These are phyloP conservation scores for Odontamblyopus rebecca DNA, from an alignment of 2,797 vertebrate genomes.

Conservation along the genomic window DNA sequence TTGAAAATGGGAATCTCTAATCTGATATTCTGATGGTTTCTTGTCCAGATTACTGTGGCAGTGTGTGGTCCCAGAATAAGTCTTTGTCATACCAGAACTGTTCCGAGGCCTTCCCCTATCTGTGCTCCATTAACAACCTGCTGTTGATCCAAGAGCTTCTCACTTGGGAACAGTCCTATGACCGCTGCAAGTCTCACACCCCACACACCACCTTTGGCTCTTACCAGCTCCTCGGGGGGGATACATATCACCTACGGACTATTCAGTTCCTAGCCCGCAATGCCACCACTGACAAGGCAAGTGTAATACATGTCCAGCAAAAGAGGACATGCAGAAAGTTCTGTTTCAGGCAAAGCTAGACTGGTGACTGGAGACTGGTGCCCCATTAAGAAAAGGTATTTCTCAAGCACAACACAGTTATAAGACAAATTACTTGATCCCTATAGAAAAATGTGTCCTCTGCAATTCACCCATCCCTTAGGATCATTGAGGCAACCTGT, in stretches of 20 bases:
- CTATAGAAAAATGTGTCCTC: background rate
- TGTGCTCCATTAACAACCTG: background rate
- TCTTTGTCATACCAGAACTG: background rate
- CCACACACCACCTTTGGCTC: background rate
- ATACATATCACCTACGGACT: background rate
- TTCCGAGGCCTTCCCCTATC: background rate
- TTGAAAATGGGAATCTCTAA: background rate
- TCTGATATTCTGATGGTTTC: background rate
- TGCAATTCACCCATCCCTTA: background rate
- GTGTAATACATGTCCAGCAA: background rate
- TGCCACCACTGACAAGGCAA: conserved; percentile 1
- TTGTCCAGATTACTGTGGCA: background rate
- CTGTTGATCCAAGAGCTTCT: background rate
- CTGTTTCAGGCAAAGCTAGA: background rate
- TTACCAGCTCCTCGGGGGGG: background rate
- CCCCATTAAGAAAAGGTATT: too few relatives aligned
- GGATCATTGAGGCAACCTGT: background rate
- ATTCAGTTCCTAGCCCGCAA: background rate
- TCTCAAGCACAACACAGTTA: background rate
- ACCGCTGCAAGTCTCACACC: background rate
- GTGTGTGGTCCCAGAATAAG: conserved; percentile 2
- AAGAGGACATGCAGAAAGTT: background rate
- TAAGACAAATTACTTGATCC: background rate
- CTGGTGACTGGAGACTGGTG: too few relatives aligned
- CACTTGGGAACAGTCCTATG: conserved; percentile 1